Evolutionary conservation across 2,888 invertebrate genomes (phyloP).

Genomic region (Resseliella maxima): DNA sequence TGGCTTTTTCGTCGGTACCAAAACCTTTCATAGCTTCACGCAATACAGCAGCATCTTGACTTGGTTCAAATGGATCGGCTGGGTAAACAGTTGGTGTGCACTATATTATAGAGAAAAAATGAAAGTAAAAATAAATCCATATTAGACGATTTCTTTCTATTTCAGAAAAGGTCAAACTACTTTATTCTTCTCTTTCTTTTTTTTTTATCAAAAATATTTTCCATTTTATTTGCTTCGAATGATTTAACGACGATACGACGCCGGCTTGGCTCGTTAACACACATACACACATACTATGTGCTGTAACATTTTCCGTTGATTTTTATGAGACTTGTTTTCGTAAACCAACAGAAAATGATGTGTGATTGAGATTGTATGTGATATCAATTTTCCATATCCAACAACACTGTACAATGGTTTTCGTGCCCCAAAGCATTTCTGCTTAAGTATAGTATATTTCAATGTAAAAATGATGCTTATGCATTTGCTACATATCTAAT

Average conservation of each 20-base stretch:
- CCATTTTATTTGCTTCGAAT: not conserved
- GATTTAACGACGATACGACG: not conserved
- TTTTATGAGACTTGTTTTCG: not conserved
- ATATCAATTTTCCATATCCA: slow-evolving; percentile 3
- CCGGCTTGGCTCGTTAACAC: not conserved
- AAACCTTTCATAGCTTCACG: slow-evolving; percentile 94
- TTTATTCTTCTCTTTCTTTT: too few species aligned
- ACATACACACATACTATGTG: not conserved
- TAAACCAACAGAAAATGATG: not conserved
- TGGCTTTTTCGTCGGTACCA: slow-evolving; percentile 91
- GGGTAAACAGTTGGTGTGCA: slow-evolving; percentile 90
- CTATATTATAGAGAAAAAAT: slow-evolving; percentile 68
- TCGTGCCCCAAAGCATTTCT: not conserved
- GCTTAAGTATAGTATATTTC: not conserved
- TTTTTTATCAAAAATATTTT: not conserved
- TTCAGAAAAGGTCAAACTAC: not conserved
- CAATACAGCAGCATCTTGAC: slow-evolving; percentile 84
- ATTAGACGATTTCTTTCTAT: not conserved
- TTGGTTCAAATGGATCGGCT: slow-evolving; percentile 86
- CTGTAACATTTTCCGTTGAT: not conserved
- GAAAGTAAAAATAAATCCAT: not conserved
- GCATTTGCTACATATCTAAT: too few species aligned
- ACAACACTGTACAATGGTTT: not conserved
- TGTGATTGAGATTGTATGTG: not conserved
- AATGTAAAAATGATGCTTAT: too few species aligned